Evolutionary conservation across 2,888 invertebrate species (phyloP).

Genomic region (Lissonota sp.): DNA sequence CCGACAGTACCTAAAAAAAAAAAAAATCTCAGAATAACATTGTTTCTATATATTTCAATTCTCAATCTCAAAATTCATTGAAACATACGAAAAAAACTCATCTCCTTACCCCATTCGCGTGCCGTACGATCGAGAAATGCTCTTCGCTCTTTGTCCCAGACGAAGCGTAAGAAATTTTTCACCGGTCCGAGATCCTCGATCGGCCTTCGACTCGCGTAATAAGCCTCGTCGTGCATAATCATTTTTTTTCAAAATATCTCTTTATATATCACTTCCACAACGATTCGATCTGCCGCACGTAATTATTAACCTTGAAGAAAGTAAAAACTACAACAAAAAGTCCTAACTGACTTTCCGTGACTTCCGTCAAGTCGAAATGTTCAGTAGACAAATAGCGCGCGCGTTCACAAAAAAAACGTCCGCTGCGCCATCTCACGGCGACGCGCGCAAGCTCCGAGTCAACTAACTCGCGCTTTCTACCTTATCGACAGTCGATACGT

Average conservation of each 20-base stretch:
- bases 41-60: not conserved
- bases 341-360: too few species aligned
- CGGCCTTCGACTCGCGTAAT: constrained; percentile 77
- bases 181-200: constrained; percentile 73
- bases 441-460: too few species aligned
- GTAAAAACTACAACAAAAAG: too few species aligned
- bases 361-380: too few species aligned
- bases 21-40: not conserved
- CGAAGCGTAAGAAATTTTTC: constrained; percentile 74
- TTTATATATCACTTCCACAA: not conserved
- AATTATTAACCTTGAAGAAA: too few species aligned
- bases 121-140: constrained; percentile 76
- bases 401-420: too few species aligned
- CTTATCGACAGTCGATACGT: not conserved
- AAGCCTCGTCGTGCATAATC: constrained; percentile 77
- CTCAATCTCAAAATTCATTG: not conserved
- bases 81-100: too few species aligned
- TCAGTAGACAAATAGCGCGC: too few species aligned
- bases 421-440: too few species aligned
- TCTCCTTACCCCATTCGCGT: constrained; percentile 77
- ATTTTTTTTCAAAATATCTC: constrained; percentile 70
- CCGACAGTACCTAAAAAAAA: too few species aligned
- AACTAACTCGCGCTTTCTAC: not conserved
- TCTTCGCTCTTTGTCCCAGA: constrained; percentile 76
- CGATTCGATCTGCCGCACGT: not conserved